Evolutionary conservation across 2,113 vertebrate species (phyloP), one percentile per base, ranked within the genome.

Genomic region (Tursiops truncatus): DNA sequence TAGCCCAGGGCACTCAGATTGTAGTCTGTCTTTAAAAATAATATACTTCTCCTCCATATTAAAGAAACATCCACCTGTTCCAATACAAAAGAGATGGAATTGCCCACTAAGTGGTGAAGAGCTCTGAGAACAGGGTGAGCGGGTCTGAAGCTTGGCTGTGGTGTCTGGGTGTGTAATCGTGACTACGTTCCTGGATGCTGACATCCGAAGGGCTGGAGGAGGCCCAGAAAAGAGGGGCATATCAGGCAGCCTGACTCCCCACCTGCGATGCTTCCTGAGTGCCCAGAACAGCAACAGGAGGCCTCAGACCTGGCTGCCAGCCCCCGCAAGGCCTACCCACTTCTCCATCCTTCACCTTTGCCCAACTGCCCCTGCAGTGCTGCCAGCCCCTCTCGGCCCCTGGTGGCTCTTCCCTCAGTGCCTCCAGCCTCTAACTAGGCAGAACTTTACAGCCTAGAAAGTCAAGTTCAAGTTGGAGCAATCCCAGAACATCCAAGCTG

Each of bases 171-270:
- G 12, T 25, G 36, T 31, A 14, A 20, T 8, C 14, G n/a, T n/a
- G 68, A 25, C 33, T 70, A 20, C 6, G 0, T 63, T 4, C 6
- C 58, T 36, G 31, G 6, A 18, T 28, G 25, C 90, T 33, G 8
- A n/a, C 12, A 5, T 23, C n/a, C 2, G 4, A 56, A 17, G 25
- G 31, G 20, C 1, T 73, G 20, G 28, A 47, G 68, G 44, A 47
- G 26, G 1, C 13, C 4, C 63, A 33, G 41, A n/a, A 63, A 58
- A 85, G 44, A 23, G 25, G 41, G 41, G 7, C 23, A 14, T 8
- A 1, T 5, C 36, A 25, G 62, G 13, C 1, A 0, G 20, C 3
- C 0, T 3, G 44, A 12, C 23, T 53, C 33, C 33, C 18, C 8
- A 18, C 11, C 31, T 38, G 33, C 4, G 26, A 6, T 23, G 76